These are phyloP conservation scores for Geococcyx californianus DNA, from an alignment of 2,113 vertebrate species.

Conservation along the genomic window DNA sequence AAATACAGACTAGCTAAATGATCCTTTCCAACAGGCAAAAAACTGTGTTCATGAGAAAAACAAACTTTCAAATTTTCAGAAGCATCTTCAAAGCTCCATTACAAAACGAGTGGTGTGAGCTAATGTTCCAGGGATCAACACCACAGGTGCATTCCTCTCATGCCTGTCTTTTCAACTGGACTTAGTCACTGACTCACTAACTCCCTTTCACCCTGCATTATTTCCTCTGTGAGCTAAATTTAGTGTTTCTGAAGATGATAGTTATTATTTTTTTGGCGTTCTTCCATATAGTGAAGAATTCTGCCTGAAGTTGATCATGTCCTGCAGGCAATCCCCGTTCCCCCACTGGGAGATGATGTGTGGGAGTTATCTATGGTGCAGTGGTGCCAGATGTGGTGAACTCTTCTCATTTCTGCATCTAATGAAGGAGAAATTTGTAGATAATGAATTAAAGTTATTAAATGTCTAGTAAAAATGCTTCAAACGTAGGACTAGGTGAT, in stretches of 20 bases:
- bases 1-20: background rate
- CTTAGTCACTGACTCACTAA: background rate
- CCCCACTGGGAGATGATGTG: background rate
- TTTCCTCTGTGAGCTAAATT: background rate
- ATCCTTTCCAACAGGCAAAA: background rate
- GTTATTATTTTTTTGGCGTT: background rate
- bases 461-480: background rate
- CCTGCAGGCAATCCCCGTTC: background rate
- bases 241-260: background rate
- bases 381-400: background rate
- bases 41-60: background rate
- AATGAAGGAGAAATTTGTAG: background rate
- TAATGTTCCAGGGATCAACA: accelerated
- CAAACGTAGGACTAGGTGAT: background rate
- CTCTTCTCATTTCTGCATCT: background rate
- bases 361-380: background rate
- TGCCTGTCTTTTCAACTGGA: background rate
- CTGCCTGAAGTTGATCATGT: too few relatives aligned
- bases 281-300: background rate
- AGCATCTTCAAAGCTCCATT: background rate
- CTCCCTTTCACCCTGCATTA: background rate
- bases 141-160: accelerated
- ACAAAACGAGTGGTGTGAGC: accelerated
- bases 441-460: background rate
- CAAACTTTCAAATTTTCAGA: background rate